phyloP scores from a whole-genome alignment of 2,888 invertebrate genomes.

The Acleris emargana region DNA sequence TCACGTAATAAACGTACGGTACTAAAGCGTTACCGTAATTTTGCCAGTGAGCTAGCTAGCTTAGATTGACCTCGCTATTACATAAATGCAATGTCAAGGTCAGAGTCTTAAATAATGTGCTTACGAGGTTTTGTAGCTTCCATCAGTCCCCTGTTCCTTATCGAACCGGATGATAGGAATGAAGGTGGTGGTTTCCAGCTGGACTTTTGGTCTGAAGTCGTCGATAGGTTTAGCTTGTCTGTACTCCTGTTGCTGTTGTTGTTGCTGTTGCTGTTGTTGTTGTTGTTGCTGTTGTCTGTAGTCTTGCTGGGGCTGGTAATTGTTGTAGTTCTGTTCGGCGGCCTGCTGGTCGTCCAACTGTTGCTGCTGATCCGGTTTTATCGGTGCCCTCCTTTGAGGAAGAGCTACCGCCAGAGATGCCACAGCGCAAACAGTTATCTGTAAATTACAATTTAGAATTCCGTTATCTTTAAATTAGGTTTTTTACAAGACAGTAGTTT shows the following conservation, averaged over 20 bases:
- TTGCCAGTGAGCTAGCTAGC: conserved; percentile 11
- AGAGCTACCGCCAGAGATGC: conserved; percentile 71
- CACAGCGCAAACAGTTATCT: conserved; percentile 67
- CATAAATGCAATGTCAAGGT: not conserved
- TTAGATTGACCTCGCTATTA: not conserved
- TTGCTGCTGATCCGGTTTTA: conserved; percentile 57
- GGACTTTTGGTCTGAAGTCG: conserved; percentile 75
- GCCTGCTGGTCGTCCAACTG: conserved; percentile 62
- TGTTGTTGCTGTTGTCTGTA: conserved; percentile 52
- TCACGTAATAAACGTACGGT: not conserved
- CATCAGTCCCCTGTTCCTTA: conserved; percentile 92
- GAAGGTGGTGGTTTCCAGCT: conserved; percentile 86
- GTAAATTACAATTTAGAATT: conserved; percentile 47
- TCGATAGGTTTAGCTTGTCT: conserved; percentile 65
- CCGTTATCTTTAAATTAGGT: not conserved
- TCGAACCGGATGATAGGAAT: conserved; percentile 92
- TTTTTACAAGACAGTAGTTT: not conserved
- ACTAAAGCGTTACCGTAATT: not conserved
- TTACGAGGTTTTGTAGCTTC: conserved; percentile 92
- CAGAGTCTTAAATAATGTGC: conserved; percentile 48
- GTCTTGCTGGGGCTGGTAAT: conserved; percentile 56
- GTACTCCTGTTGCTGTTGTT: conserved; percentile 59
- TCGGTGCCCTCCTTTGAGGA: conserved; percentile 71
- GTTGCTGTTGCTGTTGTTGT: conserved; percentile 44
- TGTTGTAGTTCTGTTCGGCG: conserved; percentile 72